Evolutionary conservation across 1,140 invertebrate genomes (phyloP), one percentile per base, ranked within the genome.

Genomic region (Radopholus similis): DNA sequence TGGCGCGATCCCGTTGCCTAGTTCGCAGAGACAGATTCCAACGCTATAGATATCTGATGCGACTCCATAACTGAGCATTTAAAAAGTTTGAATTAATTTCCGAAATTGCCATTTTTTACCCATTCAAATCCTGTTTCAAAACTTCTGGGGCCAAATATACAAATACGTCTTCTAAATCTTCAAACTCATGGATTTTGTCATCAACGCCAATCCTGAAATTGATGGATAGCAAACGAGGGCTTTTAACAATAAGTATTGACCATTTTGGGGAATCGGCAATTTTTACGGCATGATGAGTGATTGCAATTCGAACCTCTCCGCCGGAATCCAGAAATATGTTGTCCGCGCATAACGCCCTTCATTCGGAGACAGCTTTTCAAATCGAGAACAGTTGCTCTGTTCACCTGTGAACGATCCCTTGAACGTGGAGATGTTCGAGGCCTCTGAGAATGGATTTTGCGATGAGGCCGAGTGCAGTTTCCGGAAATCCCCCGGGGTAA

Each of bases 91-190:
- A n/a, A n/a, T n/a, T n/a, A n/a, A n/a, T n/a, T n/a, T n/a, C n/a
- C n/a, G n/a, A n/a, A n/a, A n/a, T n/a, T n/a, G n/a, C n/a, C n/a
- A n/a, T n/a, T n/a, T n/a, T n/a, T n/a, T n/a, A n/a, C n/a, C n/a
- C 51, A 54, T 68, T n/a, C 13, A 67, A 66, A 64, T 89, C 89
- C 86, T 92, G 91, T 85, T 91, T 89, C 26, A 94, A 84, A n/a
- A 94, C 83, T 84, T 95, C 92, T 21, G 92, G 92, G 81, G 90
- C 91, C 2, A 91, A 85, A 90, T 91, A 93, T 82, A 91, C 90
- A 1, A 93, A 82, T 79, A 90, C 89, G 34, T 87, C 84, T 62
- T 87, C 85, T 34, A 70, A 38, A 87, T 88, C 30, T 87, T 83
- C 4, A 91, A 90, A 82, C 90, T 89, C 62, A 87, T 87, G 83